A percentile compares a stretch with the other conserved stretches of the same genome.
These are phyloP conservation scores for Zonitis immaculata DNA, from an alignment of 2,888 invertebrate genomes.

Conservation along the genomic window DNA sequence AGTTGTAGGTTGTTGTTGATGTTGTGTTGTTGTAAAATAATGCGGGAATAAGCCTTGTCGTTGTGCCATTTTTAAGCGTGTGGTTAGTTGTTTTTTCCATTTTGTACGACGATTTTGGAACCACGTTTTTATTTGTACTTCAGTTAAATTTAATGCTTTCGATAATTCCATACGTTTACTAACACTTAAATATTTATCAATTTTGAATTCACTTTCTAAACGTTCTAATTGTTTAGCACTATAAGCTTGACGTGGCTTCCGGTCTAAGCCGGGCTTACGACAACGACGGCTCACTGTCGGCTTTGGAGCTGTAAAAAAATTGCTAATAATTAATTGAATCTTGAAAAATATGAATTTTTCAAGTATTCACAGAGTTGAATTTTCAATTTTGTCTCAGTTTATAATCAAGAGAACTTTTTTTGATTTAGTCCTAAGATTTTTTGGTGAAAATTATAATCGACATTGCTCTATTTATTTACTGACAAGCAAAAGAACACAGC, in stretches of 20 bases:
- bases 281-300: constrained; percentile 67
- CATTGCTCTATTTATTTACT: too few species aligned
- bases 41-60: constrained; percentile 74
- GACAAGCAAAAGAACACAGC: too few species aligned
- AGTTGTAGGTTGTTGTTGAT: constrained; percentile 49
- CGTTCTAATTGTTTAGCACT: constrained; percentile 90
- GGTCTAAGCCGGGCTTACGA: constrained; percentile 81
- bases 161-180: constrained; percentile 93
- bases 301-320: constrained; percentile 64
- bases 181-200: constrained; percentile 94
- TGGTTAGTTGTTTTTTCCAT: constrained; percentile 95
- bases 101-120: constrained; percentile 94
- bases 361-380: too few species aligned
- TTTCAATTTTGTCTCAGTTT: too few species aligned
- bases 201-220: constrained; percentile 89
- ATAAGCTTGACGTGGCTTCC: constrained; percentile 95
- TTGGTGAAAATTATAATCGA: too few species aligned
- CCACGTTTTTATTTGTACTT: constrained; percentile 97
- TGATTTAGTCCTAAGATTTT: too few species aligned
- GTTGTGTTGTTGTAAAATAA: constrained; percentile 55
- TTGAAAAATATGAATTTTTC: too few species aligned
- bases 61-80: constrained; percentile 82
- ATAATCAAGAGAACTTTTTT: too few species aligned
- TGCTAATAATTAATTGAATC: too few species aligned
- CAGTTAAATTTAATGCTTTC: constrained; percentile 80